Conservation (phyloP, 2,888 invertebrate genomes). For the Rhimphoctona megacephalus region DNA sequence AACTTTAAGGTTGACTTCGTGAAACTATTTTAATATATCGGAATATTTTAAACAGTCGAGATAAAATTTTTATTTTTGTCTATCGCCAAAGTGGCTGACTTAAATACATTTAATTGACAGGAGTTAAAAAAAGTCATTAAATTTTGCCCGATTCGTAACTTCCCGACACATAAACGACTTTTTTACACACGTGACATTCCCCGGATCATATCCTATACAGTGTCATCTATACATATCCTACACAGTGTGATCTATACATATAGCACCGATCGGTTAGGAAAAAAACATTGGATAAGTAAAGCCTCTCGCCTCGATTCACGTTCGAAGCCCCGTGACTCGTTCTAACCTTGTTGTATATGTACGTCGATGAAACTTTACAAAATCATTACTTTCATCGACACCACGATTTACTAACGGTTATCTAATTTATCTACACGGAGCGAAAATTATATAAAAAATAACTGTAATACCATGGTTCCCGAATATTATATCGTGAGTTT, state of each 20-base stretch:
- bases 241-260: background rate
- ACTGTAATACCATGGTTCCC: no score
- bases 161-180: background rate
- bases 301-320: conserved; percentile 74
- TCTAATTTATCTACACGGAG: background rate
- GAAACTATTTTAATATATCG: no score
- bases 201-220: background rate
- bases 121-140: background rate
- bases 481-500: no score
- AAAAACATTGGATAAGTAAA: conserved; percentile 77
- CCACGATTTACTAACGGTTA: background rate
- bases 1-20: no score
- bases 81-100: no score
- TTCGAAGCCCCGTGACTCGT: conserved; percentile 80
- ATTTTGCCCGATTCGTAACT: background rate
- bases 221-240: background rate
- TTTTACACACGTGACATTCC: conserved; percentile 3
- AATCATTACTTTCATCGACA: background rate
- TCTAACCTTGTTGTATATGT: background rate
- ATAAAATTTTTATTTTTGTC: no score
- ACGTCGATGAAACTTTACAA: background rate
- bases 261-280: conserved; percentile 51
- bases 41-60: no score
- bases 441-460: background rate
- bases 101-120: background rate